These are phyloP conservation scores for Scelioninae gen. 2 DNA, from an alignment of 2,888 invertebrate genomes.

Conservation along the genomic window DNA sequence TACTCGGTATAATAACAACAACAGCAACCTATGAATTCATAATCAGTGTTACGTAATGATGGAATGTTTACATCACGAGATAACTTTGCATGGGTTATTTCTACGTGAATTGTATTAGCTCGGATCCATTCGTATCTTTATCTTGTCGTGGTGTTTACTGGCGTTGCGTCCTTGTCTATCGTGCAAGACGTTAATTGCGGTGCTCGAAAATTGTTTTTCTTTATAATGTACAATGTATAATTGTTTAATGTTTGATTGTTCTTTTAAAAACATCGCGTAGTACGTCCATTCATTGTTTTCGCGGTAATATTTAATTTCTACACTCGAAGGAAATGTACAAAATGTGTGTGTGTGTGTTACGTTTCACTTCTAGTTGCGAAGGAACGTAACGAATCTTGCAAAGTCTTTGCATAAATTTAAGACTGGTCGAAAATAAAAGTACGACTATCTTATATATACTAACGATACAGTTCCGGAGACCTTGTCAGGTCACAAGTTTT, in stretches of 20 bases:
- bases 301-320: too few species aligned
- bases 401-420: background rate
- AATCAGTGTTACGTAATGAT: constrained; percentile 11
- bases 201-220: constrained; percentile 11
- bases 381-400: background rate
- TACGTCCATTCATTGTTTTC: too few species aligned
- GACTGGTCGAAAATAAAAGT: background rate
- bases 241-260: too few species aligned
- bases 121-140: constrained; percentile 9
- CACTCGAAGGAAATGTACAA: too few species aligned
- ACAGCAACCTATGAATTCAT: constrained; percentile 19
- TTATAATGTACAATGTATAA: too few species aligned
- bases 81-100: constrained; percentile 15
- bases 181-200: background rate
- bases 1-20: constrained; percentile 13
- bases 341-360: too few species aligned
- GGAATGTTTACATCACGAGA: constrained; percentile 22
- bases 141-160: constrained; percentile 2
- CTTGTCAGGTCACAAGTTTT: background rate
- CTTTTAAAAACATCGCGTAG: too few species aligned
- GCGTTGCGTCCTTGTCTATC: constrained; percentile 14
- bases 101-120: background rate
- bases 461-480: background rate
- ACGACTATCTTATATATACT: background rate
- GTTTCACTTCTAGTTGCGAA: background rate